Evolutionary conservation across 2,797 vertebrate genomes (phyloP), one percentile per base, ranked within the genome.

Genomic region (Channallabes apus): DNA sequence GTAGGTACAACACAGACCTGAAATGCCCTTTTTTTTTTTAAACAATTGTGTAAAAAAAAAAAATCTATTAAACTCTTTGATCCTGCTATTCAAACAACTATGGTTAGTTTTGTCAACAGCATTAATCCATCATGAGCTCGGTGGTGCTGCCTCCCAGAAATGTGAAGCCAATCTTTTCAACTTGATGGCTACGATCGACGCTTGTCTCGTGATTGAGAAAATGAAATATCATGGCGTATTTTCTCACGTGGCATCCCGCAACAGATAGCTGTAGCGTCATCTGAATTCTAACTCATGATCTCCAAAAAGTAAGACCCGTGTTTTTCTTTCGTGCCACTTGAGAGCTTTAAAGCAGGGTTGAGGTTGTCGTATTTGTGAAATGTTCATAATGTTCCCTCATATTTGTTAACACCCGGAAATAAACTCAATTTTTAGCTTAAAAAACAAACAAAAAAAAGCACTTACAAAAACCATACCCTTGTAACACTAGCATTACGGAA

Each of bases 371-470:
- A 77, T 22, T 27, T 38, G 9, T 27, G 61, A 65, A 65, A 80
- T 6, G 61, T 51, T 51, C 38, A 27, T 65, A 51, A 51, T 65
- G 61, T 8, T 65, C 38, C 38, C 18, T 7, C 24, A 65, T 65
- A 29, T 64, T 65, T 27, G 38, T 80, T 80, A 65, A 51, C 38
- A 20, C 61, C 14, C 24, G 29, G 61, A 65, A 80, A 80, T 51
- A 80, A 65, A 80, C 59, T n/a, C 38, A 29, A 80, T 65, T 80
- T 80, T 18, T 61, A 64, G 61, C 46, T 51, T 12, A 51, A 51
- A 51, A 51, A 46, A 38, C 2, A 38, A 3, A 3, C 35, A 62
- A 35, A 27, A 38, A 41, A 27, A 80, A 64, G 77, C 78, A 61
- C 32, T 78, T 80, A 65, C 46, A 46, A 24, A 18, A 64, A 46